A percentile compares a stretch with the other conserved stretches of the same genome.
phyloP scores from a whole-genome alignment of 2,888 invertebrate genomes.

The Axea sp. region DNA sequence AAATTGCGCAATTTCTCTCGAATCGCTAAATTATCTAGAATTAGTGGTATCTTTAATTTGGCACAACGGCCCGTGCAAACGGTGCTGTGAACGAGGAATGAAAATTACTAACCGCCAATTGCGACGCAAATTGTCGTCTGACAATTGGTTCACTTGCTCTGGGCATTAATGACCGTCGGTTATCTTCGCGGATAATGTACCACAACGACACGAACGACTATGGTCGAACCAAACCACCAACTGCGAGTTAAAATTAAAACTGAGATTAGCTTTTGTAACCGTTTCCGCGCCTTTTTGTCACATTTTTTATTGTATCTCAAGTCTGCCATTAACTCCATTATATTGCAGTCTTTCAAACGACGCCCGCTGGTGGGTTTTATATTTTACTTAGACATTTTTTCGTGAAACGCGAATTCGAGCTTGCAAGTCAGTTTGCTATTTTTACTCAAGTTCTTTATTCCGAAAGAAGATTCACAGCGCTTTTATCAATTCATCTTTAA shows the following conservation, averaged over 20 bases:
- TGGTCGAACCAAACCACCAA: slow-evolving; percentile 58
- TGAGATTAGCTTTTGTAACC: slow-evolving; percentile 53
- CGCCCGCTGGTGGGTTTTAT: slow-evolving; percentile 4
- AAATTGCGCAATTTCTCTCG: slow-evolving; percentile 35
- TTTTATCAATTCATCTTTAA: too few species aligned
- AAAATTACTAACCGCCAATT: slow-evolving; percentile 72
- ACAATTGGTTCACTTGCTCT: slow-evolving; percentile 72
- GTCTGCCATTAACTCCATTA: slow-evolving; percentile 44
- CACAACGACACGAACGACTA: slow-evolving; percentile 57
- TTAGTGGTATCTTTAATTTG: slow-evolving; percentile 62
- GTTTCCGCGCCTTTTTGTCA: slow-evolving; percentile 49
- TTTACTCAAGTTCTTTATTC: slow-evolving; percentile 5
- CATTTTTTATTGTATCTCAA: slow-evolving; percentile 45
- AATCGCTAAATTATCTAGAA: slow-evolving; percentile 62
- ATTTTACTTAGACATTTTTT: slow-evolving; percentile 20
- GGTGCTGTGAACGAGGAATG: slow-evolving; percentile 60
- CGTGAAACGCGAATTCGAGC: slow-evolving; percentile 1
- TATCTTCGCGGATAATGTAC: slow-evolving; percentile 67
- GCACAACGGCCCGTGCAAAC: slow-evolving; percentile 64
- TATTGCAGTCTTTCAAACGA: slow-evolving; percentile 16
- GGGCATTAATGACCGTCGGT: slow-evolving; percentile 67
- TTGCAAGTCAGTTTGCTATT: slow-evolving; percentile 26
- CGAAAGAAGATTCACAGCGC: too few species aligned
- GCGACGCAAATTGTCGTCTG: slow-evolving; percentile 70
- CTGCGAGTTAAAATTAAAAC: slow-evolving; percentile 62